A percentile compares a stretch with the other conserved stretches of the same genome.
Evolutionary conservation across 2,113 vertebrate species (phyloP).

Genomic region (Clarias gariepinus): DNA sequence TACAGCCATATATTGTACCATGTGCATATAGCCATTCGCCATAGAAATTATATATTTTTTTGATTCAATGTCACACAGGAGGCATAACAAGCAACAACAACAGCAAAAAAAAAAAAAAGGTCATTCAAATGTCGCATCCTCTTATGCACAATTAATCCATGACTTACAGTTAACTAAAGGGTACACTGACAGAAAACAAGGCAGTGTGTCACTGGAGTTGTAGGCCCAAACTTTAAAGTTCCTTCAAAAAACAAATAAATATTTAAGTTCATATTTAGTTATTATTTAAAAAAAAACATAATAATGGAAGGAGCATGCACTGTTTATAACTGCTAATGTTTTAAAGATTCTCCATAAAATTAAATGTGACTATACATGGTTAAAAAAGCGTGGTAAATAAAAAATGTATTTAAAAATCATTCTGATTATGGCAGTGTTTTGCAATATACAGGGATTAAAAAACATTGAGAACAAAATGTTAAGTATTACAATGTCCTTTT

Average conservation of each 20-base stretch:
- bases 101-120: neutral
- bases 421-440: neutral
- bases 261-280: neutral
- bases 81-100: neutral
- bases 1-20: too few relatives aligned
- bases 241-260: neutral
- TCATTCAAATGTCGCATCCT: neutral
- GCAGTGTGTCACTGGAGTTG: neutral
- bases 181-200: neutral
- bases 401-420: neutral
- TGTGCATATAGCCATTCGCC: too few relatives aligned
- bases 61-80: neutral
- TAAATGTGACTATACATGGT: neutral
- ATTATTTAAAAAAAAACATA: neutral
- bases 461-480: neutral
- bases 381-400: neutral
- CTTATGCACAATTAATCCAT: constrained; percentile 1
- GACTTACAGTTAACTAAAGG: neutral
- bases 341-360: neutral
- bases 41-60: neutral
- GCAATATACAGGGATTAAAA: neutral
- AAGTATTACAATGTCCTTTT: neutral
- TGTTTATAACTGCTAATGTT: neutral
- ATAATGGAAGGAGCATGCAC: neutral
- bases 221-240: neutral